A percentile compares a stretch with the other conserved stretches of the same genome.
Evolutionary conservation across 2,797 vertebrate genomes (phyloP).

Genomic region (Darevskia mixta): DNA sequence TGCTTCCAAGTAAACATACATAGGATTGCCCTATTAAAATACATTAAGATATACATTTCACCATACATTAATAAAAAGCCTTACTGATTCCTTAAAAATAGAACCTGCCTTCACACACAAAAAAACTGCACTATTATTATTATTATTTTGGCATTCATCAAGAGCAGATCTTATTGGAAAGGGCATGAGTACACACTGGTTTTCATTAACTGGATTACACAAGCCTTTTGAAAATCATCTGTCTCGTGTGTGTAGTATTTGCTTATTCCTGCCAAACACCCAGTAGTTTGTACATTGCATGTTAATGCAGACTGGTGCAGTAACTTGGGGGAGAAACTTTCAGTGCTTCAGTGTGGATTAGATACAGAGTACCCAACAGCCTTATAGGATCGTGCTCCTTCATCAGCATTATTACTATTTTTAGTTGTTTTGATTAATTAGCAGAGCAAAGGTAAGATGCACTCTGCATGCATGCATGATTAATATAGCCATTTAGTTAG

Average conservation of each 20-base stretch:
- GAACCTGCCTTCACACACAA: neutral
- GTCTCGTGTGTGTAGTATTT: conserved; percentile 10
- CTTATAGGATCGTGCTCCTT: neutral
- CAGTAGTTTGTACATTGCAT: conserved; percentile 17
- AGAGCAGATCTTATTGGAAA: conserved; percentile 17
- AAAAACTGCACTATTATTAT: neutral
- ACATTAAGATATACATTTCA: no score
- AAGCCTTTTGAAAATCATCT: conserved; percentile 38
- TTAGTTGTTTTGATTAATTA: conserved; percentile 39
- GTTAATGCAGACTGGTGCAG: conserved; percentile 19
- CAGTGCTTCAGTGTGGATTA: neutral
- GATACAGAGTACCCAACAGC: neutral
- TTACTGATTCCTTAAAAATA: neutral
- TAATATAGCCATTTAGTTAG: conserved; percentile 26
- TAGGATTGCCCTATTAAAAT: neutral
- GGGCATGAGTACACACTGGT: conserved; percentile 12
- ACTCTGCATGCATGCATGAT: conserved; percentile 13
- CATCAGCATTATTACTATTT: conserved; percentile 22
- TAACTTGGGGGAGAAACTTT: conserved; percentile 14
- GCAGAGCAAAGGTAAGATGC: conserved; percentile 32
- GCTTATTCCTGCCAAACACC: conserved; percentile 32
- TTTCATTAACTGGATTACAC: conserved; percentile 49
- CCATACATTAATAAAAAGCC: no score
- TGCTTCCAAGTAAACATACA: neutral
- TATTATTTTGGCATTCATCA: neutral